A percentile compares a stretch with the other conserved stretches of the same genome.
These are phyloP conservation scores for Eurytemora carolleeae DNA, from an alignment of 1,140 invertebrate genomes.

Conservation along the genomic window DNA sequence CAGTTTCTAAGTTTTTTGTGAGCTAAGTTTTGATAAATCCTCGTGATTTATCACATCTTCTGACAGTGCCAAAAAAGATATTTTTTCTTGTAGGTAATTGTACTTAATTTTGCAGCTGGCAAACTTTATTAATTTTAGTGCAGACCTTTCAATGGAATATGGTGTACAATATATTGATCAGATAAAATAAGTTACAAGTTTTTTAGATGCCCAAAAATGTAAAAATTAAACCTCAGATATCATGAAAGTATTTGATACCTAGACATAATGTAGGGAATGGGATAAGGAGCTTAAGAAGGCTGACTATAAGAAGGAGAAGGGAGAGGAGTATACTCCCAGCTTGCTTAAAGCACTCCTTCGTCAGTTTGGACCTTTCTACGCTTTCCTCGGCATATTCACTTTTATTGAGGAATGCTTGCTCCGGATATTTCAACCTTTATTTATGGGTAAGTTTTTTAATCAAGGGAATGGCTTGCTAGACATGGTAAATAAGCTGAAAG, in stretches of 20 bases:
- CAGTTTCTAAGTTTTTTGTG: too few species aligned
- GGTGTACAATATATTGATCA: background rate
- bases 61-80: too few species aligned
- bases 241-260: background rate
- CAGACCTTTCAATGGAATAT: background rate
- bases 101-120: too few species aligned
- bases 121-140: background rate
- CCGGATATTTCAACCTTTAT: conserved; percentile 13
- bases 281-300: conserved; percentile 14
- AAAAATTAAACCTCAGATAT: background rate
- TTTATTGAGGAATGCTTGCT: conserved; percentile 19
- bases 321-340: conserved; percentile 16
- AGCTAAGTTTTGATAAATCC: too few species aligned
- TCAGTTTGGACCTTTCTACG: conserved; percentile 17
- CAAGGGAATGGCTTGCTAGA: too few species aligned
- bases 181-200: too few species aligned
- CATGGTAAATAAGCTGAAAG: too few species aligned
- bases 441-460: conserved; percentile 9
- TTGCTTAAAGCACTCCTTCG: conserved; percentile 17
- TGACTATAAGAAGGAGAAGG: background rate
- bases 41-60: too few species aligned
- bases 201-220: too few species aligned
- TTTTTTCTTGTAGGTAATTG: too few species aligned
- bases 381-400: conserved; percentile 15
- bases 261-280: conserved; percentile 14